These are phyloP conservation scores for Eonycteris spelaea DNA, from an alignment of 2,113 vertebrate genomes.

Conservation along the genomic window DNA sequence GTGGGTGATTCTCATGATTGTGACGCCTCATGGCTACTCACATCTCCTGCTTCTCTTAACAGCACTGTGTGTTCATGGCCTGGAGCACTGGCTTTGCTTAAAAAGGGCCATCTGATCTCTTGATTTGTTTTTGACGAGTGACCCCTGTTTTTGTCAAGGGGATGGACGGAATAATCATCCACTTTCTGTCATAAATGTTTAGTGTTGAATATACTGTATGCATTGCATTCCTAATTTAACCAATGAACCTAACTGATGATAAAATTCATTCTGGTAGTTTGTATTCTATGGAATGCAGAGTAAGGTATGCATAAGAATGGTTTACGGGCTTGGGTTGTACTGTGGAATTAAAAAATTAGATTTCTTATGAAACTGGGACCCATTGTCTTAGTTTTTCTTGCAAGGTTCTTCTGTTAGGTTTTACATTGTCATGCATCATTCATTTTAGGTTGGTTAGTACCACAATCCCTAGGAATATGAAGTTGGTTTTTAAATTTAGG, in stretches of 20 bases:
- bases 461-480: neutral
- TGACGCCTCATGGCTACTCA: neutral
- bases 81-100: neutral
- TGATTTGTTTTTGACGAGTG: conserved; percentile 3
- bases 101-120: neutral
- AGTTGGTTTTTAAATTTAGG: neutral
- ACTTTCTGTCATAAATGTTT: neutral
- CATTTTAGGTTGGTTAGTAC: neutral
- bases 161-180: neutral
- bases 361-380: neutral
- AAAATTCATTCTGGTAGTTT: neutral
- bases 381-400: neutral
- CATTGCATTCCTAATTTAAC: neutral
- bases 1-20: neutral
- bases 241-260: neutral
- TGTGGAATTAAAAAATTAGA: neutral
- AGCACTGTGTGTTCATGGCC: neutral
- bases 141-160: neutral
- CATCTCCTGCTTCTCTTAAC: neutral
- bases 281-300: neutral
- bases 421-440: neutral
- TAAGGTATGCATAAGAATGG: neutral
- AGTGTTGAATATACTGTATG: neutral
- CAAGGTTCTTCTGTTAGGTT: neutral
- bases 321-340: neutral